A percentile compares a stretch with the other conserved stretches of the same genome.
Conservation (phyloP, 1,140 invertebrate species). For the Stenopsyche tienmushanensis region DNA sequence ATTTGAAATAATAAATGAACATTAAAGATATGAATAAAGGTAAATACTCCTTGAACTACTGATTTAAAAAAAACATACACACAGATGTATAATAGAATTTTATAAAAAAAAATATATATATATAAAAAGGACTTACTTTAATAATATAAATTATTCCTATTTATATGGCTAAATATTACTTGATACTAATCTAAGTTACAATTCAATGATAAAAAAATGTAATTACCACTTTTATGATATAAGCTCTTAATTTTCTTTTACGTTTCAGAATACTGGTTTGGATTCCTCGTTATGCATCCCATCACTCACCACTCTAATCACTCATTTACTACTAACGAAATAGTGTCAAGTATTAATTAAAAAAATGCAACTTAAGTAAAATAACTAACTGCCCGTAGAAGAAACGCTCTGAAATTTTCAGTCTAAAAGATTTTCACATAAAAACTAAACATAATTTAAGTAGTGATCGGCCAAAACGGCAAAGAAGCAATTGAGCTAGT, state of each 20-base stretch:
- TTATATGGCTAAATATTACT: constrained; percentile 34
- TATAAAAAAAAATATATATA: constrained; percentile 17
- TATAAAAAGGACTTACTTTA: constrained; percentile 34
- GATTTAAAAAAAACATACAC: too few species aligned
- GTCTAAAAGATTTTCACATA: constrained; percentile 22
- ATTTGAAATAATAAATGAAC: too few species aligned
- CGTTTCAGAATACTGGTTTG: constrained; percentile 40
- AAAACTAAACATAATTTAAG: constrained; percentile 15
- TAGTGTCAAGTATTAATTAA: background rate
- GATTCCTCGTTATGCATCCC: constrained; percentile 32
- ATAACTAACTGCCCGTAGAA: background rate
- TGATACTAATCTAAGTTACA: constrained; percentile 38
- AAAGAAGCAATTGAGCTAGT: too few species aligned
- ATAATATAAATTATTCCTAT: constrained; percentile 38
- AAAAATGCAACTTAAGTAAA: constrained; percentile 12
- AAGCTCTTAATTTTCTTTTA: constrained; percentile 42
- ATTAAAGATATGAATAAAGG: too few species aligned
- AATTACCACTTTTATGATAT: constrained; percentile 38
- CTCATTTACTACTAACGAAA: constrained; percentile 17
- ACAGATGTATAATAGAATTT: too few species aligned
- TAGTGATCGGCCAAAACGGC: too few species aligned
- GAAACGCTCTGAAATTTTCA: constrained; percentile 10
- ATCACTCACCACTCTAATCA: constrained; percentile 27
- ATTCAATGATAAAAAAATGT: constrained; percentile 41
- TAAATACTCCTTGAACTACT: too few species aligned